phyloP scores from a whole-genome alignment of 2,113 vertebrate genomes.

The Leptobrachium leishanense region DNA sequence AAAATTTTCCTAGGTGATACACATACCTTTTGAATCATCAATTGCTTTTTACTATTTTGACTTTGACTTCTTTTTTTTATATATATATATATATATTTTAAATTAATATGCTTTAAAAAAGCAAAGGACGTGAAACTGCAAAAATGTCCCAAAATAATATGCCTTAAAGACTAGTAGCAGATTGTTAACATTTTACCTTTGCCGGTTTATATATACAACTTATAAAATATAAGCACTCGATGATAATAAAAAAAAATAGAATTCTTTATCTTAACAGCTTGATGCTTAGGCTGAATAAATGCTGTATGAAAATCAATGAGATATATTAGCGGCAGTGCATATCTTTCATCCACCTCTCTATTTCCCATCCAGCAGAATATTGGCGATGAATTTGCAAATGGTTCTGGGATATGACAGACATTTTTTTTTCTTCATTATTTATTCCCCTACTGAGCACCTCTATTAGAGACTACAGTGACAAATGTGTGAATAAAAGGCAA shows the following conservation, averaged over 20 bases:
- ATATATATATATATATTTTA: no score
- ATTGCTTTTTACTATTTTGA: no score
- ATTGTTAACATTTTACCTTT: background rate
- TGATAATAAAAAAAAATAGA: slow-evolving; percentile 18
- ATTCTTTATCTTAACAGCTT: slow-evolving; percentile 62
- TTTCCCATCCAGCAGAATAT: slow-evolving; percentile 61
- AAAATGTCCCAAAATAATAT: no score
- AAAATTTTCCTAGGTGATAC: no score
- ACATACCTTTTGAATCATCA: no score
- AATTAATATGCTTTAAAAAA: no score
- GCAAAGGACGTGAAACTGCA: no score
- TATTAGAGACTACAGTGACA: slow-evolving; percentile 75
- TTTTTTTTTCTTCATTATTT: slow-evolving; percentile 70
- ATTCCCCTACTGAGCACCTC: slow-evolving; percentile 69
- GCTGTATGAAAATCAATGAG: slow-evolving; percentile 65
- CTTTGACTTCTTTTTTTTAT: no score
- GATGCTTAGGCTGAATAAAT: slow-evolving; percentile 60
- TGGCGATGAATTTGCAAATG: slow-evolving; percentile 80
- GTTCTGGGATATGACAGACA: slow-evolving; percentile 68
- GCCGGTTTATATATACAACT: background rate
- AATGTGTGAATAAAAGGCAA: slow-evolving; percentile 76
- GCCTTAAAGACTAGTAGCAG: no score
- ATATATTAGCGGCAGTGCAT: slow-evolving; percentile 63
- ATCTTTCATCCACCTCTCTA: slow-evolving; percentile 67
- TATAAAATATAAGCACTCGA: background rate